Evolutionary conservation across 1,140 invertebrate species (phyloP).

Genomic region (Anadara kagoshimensis): DNA sequence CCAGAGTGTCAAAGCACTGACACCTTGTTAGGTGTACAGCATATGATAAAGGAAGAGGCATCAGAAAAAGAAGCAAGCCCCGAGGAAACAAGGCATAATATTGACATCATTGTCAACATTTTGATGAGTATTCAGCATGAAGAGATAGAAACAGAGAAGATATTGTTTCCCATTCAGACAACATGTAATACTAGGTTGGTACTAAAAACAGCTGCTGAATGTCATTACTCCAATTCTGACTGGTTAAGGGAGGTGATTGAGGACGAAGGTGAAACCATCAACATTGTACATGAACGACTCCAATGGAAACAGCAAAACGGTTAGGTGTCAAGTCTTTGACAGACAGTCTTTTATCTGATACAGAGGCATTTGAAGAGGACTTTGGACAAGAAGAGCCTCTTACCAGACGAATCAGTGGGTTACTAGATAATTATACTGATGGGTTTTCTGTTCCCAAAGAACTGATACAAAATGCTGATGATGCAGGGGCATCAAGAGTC

Average conservation of each 20-base stretch:
- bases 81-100: not conserved
- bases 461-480: conserved; percentile 74
- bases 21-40: too few relatives aligned
- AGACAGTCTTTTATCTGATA: conserved; percentile 25
- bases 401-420: conserved; percentile 47
- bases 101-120: not conserved
- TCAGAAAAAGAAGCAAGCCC: too few relatives aligned
- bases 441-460: conserved; percentile 65
- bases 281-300: conserved; percentile 51
- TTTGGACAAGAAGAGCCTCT: conserved; percentile 61
- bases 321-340: conserved; percentile 54
- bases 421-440: conserved; percentile 58
- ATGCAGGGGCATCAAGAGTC: conserved; percentile 65
- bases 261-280: conserved; percentile 40
- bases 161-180: conserved; percentile 35
- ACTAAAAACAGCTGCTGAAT: conserved; percentile 35
- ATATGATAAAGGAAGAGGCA: too few relatives aligned
- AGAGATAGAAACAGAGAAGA: not conserved
- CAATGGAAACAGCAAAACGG: conserved; percentile 37
- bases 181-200: conserved; percentile 9
- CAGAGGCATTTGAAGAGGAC: conserved; percentile 41
- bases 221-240: conserved; percentile 47
- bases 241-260: conserved; percentile 23
- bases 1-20: too few relatives aligned
- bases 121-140: not conserved